Evolutionary conservation across 2,797 vertebrate genomes (phyloP).

Genomic region (Catharus ustulatus): DNA sequence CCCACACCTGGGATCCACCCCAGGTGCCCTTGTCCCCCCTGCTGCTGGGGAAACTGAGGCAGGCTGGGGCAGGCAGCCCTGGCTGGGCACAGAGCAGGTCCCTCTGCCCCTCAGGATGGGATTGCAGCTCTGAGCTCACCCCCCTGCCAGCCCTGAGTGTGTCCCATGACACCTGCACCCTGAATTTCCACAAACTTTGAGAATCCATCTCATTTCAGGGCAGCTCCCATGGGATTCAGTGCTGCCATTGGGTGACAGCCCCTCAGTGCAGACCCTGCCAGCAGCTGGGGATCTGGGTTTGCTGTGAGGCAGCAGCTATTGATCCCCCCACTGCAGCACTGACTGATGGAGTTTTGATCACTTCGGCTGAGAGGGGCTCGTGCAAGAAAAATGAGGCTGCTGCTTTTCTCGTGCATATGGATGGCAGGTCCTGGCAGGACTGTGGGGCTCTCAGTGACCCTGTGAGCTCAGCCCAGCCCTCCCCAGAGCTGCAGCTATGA

Average conservation of each 20-base stretch:
- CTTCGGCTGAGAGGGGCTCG: not conserved
- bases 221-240: not conserved
- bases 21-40: no score
- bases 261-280: not conserved
- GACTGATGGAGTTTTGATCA: slow-evolving; percentile 28
- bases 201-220: slow-evolving; percentile 4
- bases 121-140: accelerated
- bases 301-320: slow-evolving; percentile 6
- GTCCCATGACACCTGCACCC: not conserved
- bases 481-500: not conserved
- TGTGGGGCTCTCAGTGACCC: not conserved
- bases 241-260: not conserved
- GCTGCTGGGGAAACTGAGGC: not conserved
- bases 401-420: not conserved
- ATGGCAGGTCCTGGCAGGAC: not conserved
- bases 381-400: not conserved
- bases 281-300: not conserved
- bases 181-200: not conserved
- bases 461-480: not conserved
- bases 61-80: accelerated
- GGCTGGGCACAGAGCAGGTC: accelerated
- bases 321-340: not conserved
- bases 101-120: not conserved
- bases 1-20: no score
- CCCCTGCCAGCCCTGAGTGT: not conserved